A percentile compares a stretch with the other conserved stretches of the same genome.
Conservation (phyloP, 2,888 invertebrate species). For the Pheosia tremula region DNA sequence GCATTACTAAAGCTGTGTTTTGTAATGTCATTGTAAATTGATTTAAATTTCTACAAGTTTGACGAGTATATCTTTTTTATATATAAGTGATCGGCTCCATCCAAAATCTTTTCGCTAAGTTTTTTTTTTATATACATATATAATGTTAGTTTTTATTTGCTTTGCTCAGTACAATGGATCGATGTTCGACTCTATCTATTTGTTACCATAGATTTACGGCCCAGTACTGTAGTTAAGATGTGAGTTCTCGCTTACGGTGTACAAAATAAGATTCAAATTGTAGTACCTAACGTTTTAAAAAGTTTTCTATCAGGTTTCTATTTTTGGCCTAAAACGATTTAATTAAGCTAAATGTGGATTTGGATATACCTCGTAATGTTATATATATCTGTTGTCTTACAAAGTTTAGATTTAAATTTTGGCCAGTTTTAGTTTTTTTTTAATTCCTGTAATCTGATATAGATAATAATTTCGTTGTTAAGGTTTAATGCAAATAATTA, state of each 20-base stretch:
- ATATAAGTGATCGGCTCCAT: conserved; percentile 64
- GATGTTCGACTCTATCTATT: conserved; percentile 66
- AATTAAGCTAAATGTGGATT: conserved; percentile 45
- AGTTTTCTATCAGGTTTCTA: conserved; percentile 36
- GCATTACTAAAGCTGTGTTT: too few relatives aligned
- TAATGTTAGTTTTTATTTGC: conserved; percentile 45
- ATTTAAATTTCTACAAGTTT: too few relatives aligned
- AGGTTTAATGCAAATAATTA: conserved; percentile 60
- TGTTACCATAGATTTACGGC: conserved; percentile 82
- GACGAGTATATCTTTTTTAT: conserved; percentile 28
- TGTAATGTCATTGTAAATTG: too few relatives aligned
- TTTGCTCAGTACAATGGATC: conserved; percentile 71
- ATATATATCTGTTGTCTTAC: conserved; percentile 50
- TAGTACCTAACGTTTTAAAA: conserved; percentile 31
- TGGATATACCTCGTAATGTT: conserved; percentile 47
- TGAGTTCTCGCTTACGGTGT: conserved; percentile 71
- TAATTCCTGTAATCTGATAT: conserved; percentile 53
- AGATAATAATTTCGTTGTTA: conserved; percentile 60
- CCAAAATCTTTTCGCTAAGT: conserved; percentile 49
- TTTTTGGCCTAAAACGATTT: conserved; percentile 60
- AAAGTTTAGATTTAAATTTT: conserved; percentile 46
- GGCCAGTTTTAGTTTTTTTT: conserved; percentile 68
- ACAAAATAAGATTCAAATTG: conserved; percentile 66
- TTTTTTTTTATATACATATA: conserved; percentile 30
- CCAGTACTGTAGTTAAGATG: conserved; percentile 75